Evolutionary conservation across 2,888 invertebrate genomes (phyloP).

Genomic region (Ecliptopera silaceata): DNA sequence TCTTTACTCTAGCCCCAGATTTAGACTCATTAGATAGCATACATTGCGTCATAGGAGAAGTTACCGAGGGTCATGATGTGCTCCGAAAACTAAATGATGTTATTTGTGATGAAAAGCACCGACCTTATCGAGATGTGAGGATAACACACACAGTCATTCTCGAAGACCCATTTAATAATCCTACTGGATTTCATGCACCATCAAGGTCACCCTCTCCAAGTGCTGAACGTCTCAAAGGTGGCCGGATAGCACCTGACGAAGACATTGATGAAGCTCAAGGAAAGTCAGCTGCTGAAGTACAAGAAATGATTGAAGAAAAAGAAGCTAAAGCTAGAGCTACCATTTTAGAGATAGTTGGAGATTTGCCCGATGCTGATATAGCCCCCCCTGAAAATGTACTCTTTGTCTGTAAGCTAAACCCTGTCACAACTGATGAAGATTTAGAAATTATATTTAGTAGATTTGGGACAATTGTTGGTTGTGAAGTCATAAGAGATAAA

Average conservation of each 20-base stretch:
- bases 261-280: constrained; percentile 95
- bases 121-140: constrained; percentile 97
- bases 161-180: constrained; percentile 98
- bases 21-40: constrained; percentile 94
- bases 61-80: constrained; percentile 95
- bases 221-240: constrained; percentile 90
- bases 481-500: constrained; percentile 98
- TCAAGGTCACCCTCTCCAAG: constrained; percentile 95
- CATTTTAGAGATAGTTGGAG: constrained; percentile 98
- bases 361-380: constrained; percentile 98
- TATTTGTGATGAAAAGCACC: constrained; percentile 93
- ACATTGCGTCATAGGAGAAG: constrained; percentile 98
- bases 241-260: constrained; percentile 96
- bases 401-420: constrained; percentile 99
- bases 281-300: constrained; percentile 91
- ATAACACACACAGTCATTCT: constrained; percentile 98
- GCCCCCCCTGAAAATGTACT: constrained; percentile 99
- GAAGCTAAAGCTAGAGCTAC: constrained; percentile 98
- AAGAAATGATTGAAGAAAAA: constrained; percentile 93
- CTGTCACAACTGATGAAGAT: constrained; percentile 98
- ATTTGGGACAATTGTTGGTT: constrained; percentile 96
- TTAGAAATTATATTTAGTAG: constrained; percentile 98
- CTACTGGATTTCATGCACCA: constrained; percentile 89
- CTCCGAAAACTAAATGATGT: constrained; percentile 95
- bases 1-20: constrained; percentile 94